Base-by-base conservation (phyloP, 2,113 vertebrate species). In the Pachycephala philippinensis region DNA sequence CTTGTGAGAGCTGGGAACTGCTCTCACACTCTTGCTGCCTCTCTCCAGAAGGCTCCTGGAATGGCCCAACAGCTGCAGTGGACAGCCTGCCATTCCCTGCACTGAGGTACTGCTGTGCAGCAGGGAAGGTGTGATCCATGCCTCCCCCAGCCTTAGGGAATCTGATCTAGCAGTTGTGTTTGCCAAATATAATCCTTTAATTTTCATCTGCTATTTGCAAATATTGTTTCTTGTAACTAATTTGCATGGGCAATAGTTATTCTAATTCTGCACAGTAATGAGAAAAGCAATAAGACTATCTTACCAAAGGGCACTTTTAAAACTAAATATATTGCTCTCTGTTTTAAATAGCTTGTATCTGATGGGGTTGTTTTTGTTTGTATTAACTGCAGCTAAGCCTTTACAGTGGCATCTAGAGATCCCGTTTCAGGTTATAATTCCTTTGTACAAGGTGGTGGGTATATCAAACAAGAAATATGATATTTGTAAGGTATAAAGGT, bases 231-330 rank as follows among this genome's bases (percentile, higher is more conserved):
- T 53, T 17, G 49, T 59, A 88, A 84, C 69, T 92, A 59, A 97
- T 95, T 95, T 95, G 56, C 77, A 92, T 69, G 84, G 71, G 39
- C 82, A 94, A 70, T 4, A 12, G 8, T 39, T 90, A 70, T 93
- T 90, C 59, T 84, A 80, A 86, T 95, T 95, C 45, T 37, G 30
- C 64, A 70, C 15, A 42, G 53, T 82, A 86, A 91, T 71, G 59
- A 96, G 92, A 91, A 96, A 96, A 94, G 39, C 79, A 90, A 60
- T 91, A 90, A 80, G 50, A 66, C 50, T 83, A 15, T 86, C 61
- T 91, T 94, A 96, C 93, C 82, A 90, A 94, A 95, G 71, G 75
- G 68, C 45, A 88, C 30, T 83, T 94, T 74, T 83, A 82, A 92
- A 92, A 76, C 61, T 53, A 86, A 94, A 83, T 37, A 21, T 40